Evolutionary conservation across 2,888 invertebrate genomes (phyloP).

Genomic region (Drosophila sordidapex): DNA sequence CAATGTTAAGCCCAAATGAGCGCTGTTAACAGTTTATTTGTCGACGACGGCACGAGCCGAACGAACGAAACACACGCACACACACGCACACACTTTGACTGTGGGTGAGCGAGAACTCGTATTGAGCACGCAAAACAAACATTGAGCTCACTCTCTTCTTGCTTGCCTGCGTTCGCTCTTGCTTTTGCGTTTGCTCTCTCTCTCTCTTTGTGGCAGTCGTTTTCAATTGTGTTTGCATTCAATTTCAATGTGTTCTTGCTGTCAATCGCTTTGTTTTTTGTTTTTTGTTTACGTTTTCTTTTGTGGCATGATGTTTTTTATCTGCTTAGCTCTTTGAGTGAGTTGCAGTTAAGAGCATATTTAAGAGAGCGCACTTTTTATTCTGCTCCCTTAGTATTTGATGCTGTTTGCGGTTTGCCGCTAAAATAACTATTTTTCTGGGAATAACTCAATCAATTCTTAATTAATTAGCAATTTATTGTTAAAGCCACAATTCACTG

Average conservation of each 20-base stretch:
- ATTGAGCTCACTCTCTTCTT: conserved; percentile 19
- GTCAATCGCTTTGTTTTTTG: conserved; percentile 49
- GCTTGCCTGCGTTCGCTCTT: conserved; percentile 3
- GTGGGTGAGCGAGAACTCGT: conserved; percentile 10
- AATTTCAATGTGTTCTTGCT: conserved; percentile 39
- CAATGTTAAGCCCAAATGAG: conserved; percentile 36
- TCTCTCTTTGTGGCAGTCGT: not conserved
- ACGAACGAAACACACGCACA: conserved; percentile 9
- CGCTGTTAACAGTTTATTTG: conserved; percentile 45
- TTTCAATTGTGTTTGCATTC: conserved; percentile 52
- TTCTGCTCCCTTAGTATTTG: not conserved
- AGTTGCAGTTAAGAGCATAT: not conserved
- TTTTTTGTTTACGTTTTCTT: conserved; percentile 57
- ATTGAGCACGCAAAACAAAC: conserved; percentile 20
- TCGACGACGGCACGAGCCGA: conserved; percentile 27
- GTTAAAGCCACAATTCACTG: not conserved
- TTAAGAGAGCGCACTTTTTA: conserved; percentile 22
- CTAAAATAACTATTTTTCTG: not conserved
- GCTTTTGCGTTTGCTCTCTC: not conserved
- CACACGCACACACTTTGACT: not conserved
- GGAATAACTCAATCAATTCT: not conserved
- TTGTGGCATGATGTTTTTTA: conserved; percentile 26
- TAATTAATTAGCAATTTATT: not conserved
- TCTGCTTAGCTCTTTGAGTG: conserved; percentile 13
- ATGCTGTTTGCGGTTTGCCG: not conserved